Base-by-base conservation (phyloP, 2,888 invertebrate genomes). In the Drosophila mimetica region DNA sequence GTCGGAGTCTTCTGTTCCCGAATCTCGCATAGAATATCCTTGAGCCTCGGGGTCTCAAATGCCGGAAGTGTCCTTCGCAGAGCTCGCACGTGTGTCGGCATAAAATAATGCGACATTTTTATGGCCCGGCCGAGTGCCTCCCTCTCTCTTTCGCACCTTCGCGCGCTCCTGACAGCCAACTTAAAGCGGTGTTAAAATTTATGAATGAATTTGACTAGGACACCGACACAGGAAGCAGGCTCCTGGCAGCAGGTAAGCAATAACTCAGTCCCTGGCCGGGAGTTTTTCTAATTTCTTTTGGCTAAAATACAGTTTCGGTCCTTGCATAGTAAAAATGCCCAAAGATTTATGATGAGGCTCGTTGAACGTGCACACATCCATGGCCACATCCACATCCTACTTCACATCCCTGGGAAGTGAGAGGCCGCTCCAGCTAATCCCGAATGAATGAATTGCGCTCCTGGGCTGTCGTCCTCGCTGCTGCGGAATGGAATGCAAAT, bases 21-120 rank as follows among this genome's bases (percentile, higher is more conserved):
- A 30, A 50, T 32, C 20, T 20, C n/a, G 0, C 11, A 3, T 32
- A 9, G 60, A 14, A 61, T 61, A 61, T 61, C 60, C 60, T 61
- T 61, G 60, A 63, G 30, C 9, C 36, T 18, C n/a, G 28, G 20
- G 13, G 18, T 18, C 61, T 42, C 77, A 79, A 74, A 78, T 75
- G 79, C 86, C 86, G 80, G 80, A 87, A 87, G 88, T 87, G 80
- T 78, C 79, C 79, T 80, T 70, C 81, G 86, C 60, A 70, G 53
- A 71, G 53, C 66, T 60, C 48, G 65, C 67, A 72, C 82, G 73
- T 80, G 78, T 80, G 73, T 66, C 60, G 58, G 79, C 88, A 79
- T 87, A 85, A 85, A 86, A 77, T 85, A 75, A 83, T 83, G 82
- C 86, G 88, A 82, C 88, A 86, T 79, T 82, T 82, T 82, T 82